phyloP scores from a whole-genome alignment of 2,888 invertebrate genomes.

The Portevinia maculata region DNA sequence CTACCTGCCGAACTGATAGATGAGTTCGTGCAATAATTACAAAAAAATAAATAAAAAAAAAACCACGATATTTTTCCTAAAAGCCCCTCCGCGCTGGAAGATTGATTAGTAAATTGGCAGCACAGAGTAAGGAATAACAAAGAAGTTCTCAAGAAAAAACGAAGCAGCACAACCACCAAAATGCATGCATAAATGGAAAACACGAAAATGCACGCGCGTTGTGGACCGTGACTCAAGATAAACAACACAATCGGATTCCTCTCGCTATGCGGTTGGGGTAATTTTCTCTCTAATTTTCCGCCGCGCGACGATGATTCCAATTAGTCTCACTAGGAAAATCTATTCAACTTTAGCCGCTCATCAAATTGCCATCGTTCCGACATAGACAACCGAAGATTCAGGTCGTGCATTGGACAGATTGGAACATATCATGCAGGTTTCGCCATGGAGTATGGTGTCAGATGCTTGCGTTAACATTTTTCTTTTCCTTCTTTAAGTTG shows the following conservation, averaged over 20 bases:
- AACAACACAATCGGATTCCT: constrained; percentile 39
- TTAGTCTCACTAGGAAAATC: constrained; percentile 64
- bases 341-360: constrained; percentile 45
- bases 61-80: not conserved
- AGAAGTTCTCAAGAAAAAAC: constrained; percentile 13
- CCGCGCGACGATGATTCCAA: constrained; percentile 59
- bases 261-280: constrained; percentile 22
- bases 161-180: not conserved
- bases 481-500: constrained; percentile 2
- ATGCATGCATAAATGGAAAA: constrained; percentile 42
- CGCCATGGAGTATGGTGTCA: constrained; percentile 36
- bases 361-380: constrained; percentile 40
- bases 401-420: constrained; percentile 59
- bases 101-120: constrained; percentile 59
- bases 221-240: constrained; percentile 56
- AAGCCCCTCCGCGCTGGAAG: constrained; percentile 22
- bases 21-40: constrained; percentile 58
- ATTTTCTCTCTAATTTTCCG: constrained; percentile 69
- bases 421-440: constrained; percentile 28
- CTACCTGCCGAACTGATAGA: constrained; percentile 26
- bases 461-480: constrained; percentile 32
- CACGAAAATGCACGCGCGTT: constrained; percentile 54
- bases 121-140: constrained; percentile 25
- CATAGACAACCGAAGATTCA: constrained; percentile 24
- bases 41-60: constrained; percentile 23